Percentiles rank a stretch among this genome's conserved stretches.
Conservation (phyloP, 2,888 invertebrate genomes). For the Cephus spinipes region DNA sequence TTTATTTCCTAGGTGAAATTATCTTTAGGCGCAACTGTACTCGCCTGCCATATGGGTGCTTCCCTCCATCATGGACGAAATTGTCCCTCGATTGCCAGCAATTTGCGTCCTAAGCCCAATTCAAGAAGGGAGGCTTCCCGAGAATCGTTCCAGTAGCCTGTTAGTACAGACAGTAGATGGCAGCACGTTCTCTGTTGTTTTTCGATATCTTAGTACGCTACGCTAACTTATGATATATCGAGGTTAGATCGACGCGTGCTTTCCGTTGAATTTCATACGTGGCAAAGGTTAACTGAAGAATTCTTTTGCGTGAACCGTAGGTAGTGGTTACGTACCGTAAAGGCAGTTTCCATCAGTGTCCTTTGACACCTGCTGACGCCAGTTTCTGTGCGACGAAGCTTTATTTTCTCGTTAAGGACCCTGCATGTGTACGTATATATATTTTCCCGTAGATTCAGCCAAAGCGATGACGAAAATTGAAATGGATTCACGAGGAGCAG, state of each 20-base stretch:
- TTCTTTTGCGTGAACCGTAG: not conserved
- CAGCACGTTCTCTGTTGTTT: not conserved
- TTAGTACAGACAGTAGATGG: not conserved
- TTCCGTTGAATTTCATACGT: too few species aligned
- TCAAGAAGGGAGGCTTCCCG: not conserved
- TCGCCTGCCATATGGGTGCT: not conserved
- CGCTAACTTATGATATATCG: too few species aligned
- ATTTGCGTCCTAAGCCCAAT: not conserved
- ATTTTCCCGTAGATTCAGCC: not conserved
- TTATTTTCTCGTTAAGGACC: not conserved
- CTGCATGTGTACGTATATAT: not conserved
- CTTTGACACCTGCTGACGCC: not conserved
- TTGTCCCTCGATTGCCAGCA: not conserved
- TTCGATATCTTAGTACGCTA: not conserved
- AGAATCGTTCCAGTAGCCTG: not conserved
- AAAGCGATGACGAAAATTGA: not conserved
- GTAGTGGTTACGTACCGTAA: not conserved
- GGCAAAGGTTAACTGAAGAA: too few species aligned
- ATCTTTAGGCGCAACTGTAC: not conserved
- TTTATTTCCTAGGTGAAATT: not conserved
- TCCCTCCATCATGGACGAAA: not conserved
- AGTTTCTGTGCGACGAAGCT: not conserved
- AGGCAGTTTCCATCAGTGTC: not conserved
- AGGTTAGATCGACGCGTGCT: too few species aligned
- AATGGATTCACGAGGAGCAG: not conserved